A percentile compares a stretch with the other conserved stretches of the same genome.
These are phyloP conservation scores for Ophiothrix spiculata DNA, from an alignment of 35 echinoderm and acorn worm genomes.

Conservation along the genomic window DNA sequence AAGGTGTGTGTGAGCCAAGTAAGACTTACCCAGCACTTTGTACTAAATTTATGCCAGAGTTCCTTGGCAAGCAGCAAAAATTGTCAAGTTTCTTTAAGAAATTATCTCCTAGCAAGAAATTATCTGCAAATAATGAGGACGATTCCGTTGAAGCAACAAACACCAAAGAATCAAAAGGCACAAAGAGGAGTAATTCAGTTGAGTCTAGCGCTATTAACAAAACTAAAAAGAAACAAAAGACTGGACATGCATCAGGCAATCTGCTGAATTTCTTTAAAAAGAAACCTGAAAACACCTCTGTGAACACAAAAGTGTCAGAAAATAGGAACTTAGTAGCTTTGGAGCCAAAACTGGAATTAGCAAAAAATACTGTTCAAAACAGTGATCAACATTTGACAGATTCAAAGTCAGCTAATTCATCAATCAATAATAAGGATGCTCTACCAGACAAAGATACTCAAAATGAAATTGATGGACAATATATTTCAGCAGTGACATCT, in stretches of 20 bases:
- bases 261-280: conserved; percentile 39
- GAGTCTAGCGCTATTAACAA: background rate
- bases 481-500: no score
- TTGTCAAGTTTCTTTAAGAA: conserved; percentile 83
- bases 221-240: conserved; percentile 34
- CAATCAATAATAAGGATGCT: no score
- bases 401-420: no score
- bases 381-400: no score
- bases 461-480: no score
- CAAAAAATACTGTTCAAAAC: no score
- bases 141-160: background rate
- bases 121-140: background rate
- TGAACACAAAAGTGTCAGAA: background rate
- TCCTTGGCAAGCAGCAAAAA: conserved; percentile 85
- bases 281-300: no score
- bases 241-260: conserved; percentile 18
- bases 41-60: conserved; percentile 92
- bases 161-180: background rate
- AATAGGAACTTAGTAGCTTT: background rate
- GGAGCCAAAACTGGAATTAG: no score
- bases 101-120: background rate
- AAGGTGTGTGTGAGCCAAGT: conserved; percentile 25
- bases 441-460: no score
- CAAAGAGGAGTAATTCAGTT: background rate
- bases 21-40: conserved; percentile 68